A percentile compares a stretch with the other conserved stretches of the same genome.
Evolutionary conservation across 1,140 invertebrate genomes (phyloP).

Genomic region (Nasonia longicornis): DNA sequence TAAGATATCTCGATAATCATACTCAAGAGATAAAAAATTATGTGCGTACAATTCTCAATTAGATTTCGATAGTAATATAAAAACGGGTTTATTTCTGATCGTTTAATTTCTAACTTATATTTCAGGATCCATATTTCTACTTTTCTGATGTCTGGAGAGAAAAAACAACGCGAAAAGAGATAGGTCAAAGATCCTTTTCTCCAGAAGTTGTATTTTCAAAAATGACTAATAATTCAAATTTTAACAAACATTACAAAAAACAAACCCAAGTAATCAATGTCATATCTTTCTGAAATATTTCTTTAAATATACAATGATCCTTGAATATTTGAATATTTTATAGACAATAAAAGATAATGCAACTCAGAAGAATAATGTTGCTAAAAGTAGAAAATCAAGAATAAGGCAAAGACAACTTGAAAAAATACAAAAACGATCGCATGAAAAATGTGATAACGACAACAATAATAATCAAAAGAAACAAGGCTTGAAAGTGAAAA

Average conservation of each 20-base stretch:
- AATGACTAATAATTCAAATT: not conserved
- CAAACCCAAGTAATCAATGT: not conserved
- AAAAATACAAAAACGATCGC: not conserved
- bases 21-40: not conserved
- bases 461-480: not conserved
- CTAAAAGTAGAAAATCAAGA: not conserved
- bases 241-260: not conserved
- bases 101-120: not conserved
- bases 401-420: not conserved
- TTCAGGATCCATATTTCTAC: not conserved
- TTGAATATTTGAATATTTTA: not conserved
- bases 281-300: not conserved
- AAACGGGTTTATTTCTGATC: not conserved
- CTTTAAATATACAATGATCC: not conserved
- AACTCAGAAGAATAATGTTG: not conserved
- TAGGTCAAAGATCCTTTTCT: not conserved
- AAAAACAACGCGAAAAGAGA: not conserved
- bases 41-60: not conserved
- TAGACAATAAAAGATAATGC: not conserved
- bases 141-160: conserved; percentile 3
- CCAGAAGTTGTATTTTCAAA: not conserved
- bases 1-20: not conserved
- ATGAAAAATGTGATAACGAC: not conserved
- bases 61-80: not conserved
- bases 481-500: not conserved